These are phyloP conservation scores for Columbina picui DNA, from an alignment of 2,113 vertebrate genomes.

Conservation along the genomic window DNA sequence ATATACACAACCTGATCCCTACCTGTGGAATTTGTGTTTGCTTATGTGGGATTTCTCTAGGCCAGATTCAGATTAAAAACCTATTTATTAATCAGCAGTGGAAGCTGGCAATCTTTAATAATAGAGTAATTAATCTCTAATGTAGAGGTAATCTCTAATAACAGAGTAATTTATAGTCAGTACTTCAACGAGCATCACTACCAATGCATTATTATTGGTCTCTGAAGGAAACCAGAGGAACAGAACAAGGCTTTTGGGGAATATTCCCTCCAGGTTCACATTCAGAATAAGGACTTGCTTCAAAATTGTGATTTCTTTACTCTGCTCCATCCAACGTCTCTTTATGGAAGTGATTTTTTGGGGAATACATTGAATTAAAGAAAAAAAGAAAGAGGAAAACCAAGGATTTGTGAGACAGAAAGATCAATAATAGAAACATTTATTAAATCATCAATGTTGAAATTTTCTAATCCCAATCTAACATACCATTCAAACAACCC, in stretches of 20 bases:
- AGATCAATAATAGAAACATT: neutral
- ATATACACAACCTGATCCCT: neutral
- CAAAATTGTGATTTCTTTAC: neutral
- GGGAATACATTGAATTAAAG: neutral
- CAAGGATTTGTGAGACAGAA: neutral
- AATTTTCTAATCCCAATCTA: neutral
- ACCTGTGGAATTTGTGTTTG: rapidly evolving
- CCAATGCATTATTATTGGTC: neutral
- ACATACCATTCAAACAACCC: neutral
- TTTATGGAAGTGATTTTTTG: neutral
- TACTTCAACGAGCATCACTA: no score
- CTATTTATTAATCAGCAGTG: neutral
- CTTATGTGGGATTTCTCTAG: neutral
- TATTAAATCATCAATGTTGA: neutral
- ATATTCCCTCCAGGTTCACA: neutral
- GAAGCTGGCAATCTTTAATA: neutral
- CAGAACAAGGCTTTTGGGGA: neutral
- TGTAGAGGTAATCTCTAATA: no score
- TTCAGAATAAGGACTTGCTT: neutral
- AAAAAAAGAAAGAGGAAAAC: neutral
- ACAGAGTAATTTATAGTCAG: no score
- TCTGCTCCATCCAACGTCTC: neutral
- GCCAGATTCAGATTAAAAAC: neutral
- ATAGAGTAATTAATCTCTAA: no score
- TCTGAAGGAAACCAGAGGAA: neutral